phyloP scores from a whole-genome alignment of 2,888 invertebrate genomes.

The Acleris holmiana region DNA sequence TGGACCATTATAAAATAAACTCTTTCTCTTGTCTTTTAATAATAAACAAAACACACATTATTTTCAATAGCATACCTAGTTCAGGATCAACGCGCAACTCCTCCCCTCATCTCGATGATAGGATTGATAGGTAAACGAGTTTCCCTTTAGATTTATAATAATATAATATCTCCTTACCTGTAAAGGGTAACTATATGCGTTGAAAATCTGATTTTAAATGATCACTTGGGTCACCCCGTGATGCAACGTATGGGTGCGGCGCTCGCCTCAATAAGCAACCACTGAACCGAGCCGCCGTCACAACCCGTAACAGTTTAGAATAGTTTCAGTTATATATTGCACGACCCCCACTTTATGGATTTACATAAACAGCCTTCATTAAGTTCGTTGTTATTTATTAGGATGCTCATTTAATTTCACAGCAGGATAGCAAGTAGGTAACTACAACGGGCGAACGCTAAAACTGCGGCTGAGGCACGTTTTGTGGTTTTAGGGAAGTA shows the following conservation, averaged over 20 bases:
- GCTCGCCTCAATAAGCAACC: conserved; percentile 67
- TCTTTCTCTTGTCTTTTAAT: neutral
- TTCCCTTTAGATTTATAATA: conserved; percentile 32
- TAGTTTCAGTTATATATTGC: conserved; percentile 49
- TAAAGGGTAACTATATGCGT: conserved; percentile 40
- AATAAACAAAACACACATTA: neutral
- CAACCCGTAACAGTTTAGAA: conserved; percentile 57
- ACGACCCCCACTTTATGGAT: conserved; percentile 33
- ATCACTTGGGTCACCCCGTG: conserved; percentile 58
- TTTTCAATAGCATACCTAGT: too few relatives aligned
- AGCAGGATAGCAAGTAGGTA: neutral
- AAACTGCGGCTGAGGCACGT: too few relatives aligned
- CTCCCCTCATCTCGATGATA: neutral
- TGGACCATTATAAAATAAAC: too few relatives aligned
- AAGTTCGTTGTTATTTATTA: conserved; percentile 36
- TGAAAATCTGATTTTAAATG: conserved; percentile 1
- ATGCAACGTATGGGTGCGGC: conserved; percentile 52
- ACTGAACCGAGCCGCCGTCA: conserved; percentile 68
- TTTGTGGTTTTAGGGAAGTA: too few relatives aligned
- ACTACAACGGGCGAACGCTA: too few relatives aligned
- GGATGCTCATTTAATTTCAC: conserved; percentile 3
- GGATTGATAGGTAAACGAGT: too few relatives aligned
- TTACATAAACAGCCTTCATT: conserved; percentile 34
- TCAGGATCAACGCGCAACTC: neutral
- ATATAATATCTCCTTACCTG: conserved; percentile 47